Percentiles rank a stretch among this genome's conserved stretches.
These are phyloP conservation scores for Stegana nigrithorax DNA, from an alignment of 2,888 invertebrate species.

Conservation along the genomic window DNA sequence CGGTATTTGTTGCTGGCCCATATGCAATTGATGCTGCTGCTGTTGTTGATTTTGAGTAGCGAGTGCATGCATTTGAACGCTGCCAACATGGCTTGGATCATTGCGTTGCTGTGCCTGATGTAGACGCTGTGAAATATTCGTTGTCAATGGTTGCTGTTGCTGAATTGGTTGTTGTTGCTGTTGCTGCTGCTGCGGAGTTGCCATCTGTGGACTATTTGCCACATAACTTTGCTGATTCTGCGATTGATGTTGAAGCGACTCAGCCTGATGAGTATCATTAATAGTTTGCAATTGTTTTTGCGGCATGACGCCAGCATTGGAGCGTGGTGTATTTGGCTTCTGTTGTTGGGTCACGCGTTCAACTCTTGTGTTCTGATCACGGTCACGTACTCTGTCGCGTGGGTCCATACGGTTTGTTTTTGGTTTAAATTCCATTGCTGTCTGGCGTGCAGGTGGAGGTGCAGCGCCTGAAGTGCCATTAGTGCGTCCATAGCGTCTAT, in stretches of 20 bases:
- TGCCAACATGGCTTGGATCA: conserved; percentile 68
- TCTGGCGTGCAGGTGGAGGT: conserved; percentile 47
- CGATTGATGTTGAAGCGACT: conserved; percentile 21
- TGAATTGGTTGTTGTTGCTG: conserved; percentile 34
- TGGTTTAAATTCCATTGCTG: conserved; percentile 66
- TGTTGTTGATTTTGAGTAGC: conserved; percentile 59
- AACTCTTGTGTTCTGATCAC: conserved; percentile 35
- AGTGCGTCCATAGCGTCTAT: conserved; percentile 40
- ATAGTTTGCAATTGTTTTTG: conserved; percentile 30
- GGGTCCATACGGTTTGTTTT: conserved; percentile 44
- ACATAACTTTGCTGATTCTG: conserved; percentile 30
- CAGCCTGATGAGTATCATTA: conserved; percentile 35
- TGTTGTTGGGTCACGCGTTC: conserved; percentile 42
- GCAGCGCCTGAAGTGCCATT: conserved; percentile 36
- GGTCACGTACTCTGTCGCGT: conserved; percentile 21
- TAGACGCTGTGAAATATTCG: conserved; percentile 63
- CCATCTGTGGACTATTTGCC: conserved; percentile 20
- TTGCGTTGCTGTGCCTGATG: conserved; percentile 66
- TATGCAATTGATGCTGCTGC: conserved; percentile 24
- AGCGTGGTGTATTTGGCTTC: conserved; percentile 23
- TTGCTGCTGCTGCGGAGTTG: conserved; percentile 23
- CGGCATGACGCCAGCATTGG: conserved; percentile 31
- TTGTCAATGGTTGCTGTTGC: conserved; percentile 27
- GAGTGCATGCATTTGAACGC: conserved; percentile 67
- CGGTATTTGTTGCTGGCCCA: conserved; percentile 38